A percentile compares a stretch with the other conserved stretches of the same genome.
Evolutionary conservation across 1,140 invertebrate species (phyloP).

Genomic region (Drosophila novamexicana): DNA sequence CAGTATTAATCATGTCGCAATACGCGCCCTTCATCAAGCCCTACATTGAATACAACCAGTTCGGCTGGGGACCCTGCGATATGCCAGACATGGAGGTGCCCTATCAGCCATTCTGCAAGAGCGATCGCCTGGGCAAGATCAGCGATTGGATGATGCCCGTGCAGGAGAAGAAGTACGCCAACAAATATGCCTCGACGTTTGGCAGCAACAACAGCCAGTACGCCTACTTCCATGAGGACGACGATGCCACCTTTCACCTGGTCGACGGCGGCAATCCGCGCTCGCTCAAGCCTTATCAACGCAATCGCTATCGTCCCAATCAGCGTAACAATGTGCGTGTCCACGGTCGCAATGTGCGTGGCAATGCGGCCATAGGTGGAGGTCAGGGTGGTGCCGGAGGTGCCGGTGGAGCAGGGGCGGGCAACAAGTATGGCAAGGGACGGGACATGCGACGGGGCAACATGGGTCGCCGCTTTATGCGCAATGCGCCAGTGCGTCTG

Average conservation of each 20-base stretch:
- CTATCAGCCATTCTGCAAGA: slow-evolving; percentile 99
- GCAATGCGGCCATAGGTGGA: slow-evolving; percentile 85
- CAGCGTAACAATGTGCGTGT: slow-evolving; percentile 88
- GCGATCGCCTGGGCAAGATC: slow-evolving; percentile 98
- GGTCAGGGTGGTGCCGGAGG: slow-evolving; percentile 18
- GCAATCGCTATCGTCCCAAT: slow-evolving; percentile 92
- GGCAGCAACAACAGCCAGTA: slow-evolving; percentile 97
- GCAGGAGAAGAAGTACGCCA: slow-evolving; percentile 95
- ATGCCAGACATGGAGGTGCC: slow-evolving; percentile 98
- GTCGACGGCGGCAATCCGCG: slow-evolving; percentile 93
- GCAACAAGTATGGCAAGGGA: slow-evolving; percentile 85
- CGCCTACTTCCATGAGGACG: slow-evolving; percentile 98
- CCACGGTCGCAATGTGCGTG: slow-evolving; percentile 89
- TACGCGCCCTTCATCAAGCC: slow-evolving; percentile 74
- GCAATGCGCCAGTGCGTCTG: slow-evolving; percentile 94
- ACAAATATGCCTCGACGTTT: slow-evolving; percentile 98
- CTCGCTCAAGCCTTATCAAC: slow-evolving; percentile 94
- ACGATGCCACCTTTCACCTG: slow-evolving; percentile 98
- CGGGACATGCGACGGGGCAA: slow-evolving; percentile 86
- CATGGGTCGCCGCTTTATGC: slow-evolving; percentile 91
- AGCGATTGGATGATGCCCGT: slow-evolving; percentile 97
- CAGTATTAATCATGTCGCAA: slow-evolving; percentile 21
- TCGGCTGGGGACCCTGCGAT: slow-evolving; percentile 97
- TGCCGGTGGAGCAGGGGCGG: slow-evolving; percentile 80
- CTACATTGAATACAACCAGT: slow-evolving; percentile 74